Evolutionary conservation across 2,888 invertebrate species (phyloP).

Genomic region (Lampropteryx suffumata): DNA sequence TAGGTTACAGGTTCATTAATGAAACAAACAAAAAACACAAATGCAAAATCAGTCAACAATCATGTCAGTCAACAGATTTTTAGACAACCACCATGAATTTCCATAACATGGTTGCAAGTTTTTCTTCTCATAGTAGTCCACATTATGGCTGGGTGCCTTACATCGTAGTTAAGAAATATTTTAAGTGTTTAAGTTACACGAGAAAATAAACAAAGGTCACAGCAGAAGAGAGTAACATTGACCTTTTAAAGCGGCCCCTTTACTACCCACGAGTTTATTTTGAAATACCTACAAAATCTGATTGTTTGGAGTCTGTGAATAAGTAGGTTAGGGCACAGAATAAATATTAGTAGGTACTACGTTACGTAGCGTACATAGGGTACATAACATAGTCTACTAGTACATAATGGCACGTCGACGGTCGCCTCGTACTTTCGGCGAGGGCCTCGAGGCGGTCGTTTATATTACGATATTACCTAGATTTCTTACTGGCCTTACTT

Average conservation of each 20-base stretch:
- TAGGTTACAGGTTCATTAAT: too few species aligned
- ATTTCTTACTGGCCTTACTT: too few species aligned
- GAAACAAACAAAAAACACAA: too few species aligned
- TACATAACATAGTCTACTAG: background rate
- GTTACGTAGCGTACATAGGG: too few species aligned
- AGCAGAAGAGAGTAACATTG: constrained; percentile 42
- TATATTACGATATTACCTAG: background rate
- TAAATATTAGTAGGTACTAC: too few species aligned
- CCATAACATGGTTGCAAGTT: too few species aligned
- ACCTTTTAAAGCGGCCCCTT: constrained; percentile 81
- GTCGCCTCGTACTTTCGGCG: background rate
- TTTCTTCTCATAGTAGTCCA: too few species aligned
- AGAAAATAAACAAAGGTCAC: constrained; percentile 64
- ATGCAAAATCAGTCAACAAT: too few species aligned
- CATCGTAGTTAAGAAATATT: background rate
- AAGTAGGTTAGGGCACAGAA: constrained; percentile 9
- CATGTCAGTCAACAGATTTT: too few species aligned
- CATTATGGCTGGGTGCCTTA: too few species aligned
- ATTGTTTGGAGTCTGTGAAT: constrained; percentile 16
- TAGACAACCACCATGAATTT: too few species aligned
- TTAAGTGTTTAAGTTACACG: constrained; percentile 3
- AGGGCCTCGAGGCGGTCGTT: background rate
- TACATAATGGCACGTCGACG: background rate
- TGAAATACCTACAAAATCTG: constrained; percentile 49
- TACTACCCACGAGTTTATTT: constrained; percentile 76